Base-by-base conservation (phyloP, 2,113 vertebrate species). In the Prolemur simus region DNA sequence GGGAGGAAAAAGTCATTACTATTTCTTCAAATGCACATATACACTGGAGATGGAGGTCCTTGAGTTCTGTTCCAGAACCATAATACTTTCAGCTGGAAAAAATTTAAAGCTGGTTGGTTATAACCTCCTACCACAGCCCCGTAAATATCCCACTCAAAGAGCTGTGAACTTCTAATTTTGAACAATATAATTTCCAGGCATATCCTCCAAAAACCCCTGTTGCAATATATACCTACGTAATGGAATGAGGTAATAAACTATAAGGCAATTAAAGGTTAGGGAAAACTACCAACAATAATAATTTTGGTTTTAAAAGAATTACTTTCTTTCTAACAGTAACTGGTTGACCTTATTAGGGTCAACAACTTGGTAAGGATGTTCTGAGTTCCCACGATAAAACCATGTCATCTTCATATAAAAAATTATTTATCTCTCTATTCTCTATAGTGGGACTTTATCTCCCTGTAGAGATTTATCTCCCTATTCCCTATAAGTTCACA, bases 281-380 rank as follows among this genome's bases (percentile, higher is more conserved):
- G 47, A 52, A 85, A 87, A 73, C 52, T 58, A 47, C 34, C 13
- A 37, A 52, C 34, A 47, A 71, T 49, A 93, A 68, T 52, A 85
- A 92, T 42, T 90, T 87, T 81, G 39, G 9, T 37, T 92, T 87
- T 64, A 39, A 95, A 90, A 87, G 45, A 82, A 86, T 74, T 84
- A 73, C 13, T 93, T 84, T 76, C 20, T 92, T 94, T 64, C 84
- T 88, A 63, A 87, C 14, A 88, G 73, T 78, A 87, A 95, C 71
- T 85, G 64, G 66, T 39, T 71, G 37, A 71, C 37, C 37, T 13
- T 34, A 68, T 12, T 20, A n/a, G 42, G 21, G 4, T 66, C 95
- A 81, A 78, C 32, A 63, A 78, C 1, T 83, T 94, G 58, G 60
- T 92, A 73, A 71, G 69, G 76, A 78, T 23, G 39, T 39, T 77